Evolutionary conservation across 1,140 invertebrate genomes (phyloP), one percentile per base, ranked within the genome.

Genomic region (Eueides isabella): DNA sequence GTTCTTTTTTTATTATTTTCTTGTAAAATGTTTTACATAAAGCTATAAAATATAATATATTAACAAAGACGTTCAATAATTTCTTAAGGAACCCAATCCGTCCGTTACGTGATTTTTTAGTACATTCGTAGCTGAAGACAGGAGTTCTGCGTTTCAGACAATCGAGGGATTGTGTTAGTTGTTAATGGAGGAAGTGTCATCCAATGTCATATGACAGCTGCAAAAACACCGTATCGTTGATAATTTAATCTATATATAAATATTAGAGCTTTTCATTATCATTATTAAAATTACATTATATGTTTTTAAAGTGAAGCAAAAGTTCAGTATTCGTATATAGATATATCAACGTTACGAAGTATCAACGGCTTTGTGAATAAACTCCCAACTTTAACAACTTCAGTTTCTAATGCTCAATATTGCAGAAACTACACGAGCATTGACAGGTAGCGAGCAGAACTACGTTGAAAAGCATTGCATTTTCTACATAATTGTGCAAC

Each of bases 131-230:
- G 87, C 90, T 91, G 90, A 92, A 78, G 89, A 91, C 82, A 89
- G 88, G 88, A 85, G 77, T 77, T 81, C 90, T 92, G 90, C 90
- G 80, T 90, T 75, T 91, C 89, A 88, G 90, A 92, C 86, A 89
- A 83, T 80, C 62, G 89, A 92, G 88, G 90, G 86, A 48, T 67
- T n/a, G 29, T 75, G 61, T 5, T n/a, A 19, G 74, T 78, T 89
- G 90, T 85, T 79, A 72, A 75, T 55, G 64, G 29, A 78, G 87
- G 88, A 83, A 86, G 48, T 67, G 28, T 44, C 70, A 72, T 72
- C 77, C 69, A 73, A 55, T 26, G 41, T 48, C 41, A 48, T 19
- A 48, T 2, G 48, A 55, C 48, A 55, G 3, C 48, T 55, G 23
- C 9, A 26, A 44, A 55, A 11, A 55, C 48, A 9, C 48, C 5